Conservation (phyloP, 92 coral and sea anemone species). For the Virgularia gustaviana region DNA sequence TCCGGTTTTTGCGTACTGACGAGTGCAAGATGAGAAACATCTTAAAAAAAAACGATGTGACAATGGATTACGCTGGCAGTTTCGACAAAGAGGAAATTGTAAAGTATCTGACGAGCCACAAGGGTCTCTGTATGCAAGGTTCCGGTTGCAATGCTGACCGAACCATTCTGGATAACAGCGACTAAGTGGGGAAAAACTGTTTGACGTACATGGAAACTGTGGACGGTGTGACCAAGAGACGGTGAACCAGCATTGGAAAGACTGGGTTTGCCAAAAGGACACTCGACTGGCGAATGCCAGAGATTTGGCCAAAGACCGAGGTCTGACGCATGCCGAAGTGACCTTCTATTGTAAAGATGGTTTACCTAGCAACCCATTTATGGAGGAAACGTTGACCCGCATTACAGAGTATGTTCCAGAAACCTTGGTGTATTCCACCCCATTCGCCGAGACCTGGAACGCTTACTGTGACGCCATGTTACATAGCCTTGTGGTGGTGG, state of each 20-base stretch:
- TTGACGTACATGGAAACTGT: constrained; percentile 19
- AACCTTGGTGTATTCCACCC: constrained; percentile 22
- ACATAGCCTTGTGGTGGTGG: constrained; percentile 13
- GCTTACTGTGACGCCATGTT: constrained; percentile 30
- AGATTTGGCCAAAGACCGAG: constrained; percentile 45
- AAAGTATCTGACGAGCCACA: constrained; percentile 21
- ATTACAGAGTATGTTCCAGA: constrained; percentile 1
- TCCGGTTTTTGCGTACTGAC: constrained; percentile 33
- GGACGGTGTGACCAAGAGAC: constrained; percentile 8
- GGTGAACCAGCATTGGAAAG: constrained; percentile 21
- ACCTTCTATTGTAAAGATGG: constrained; percentile 39
- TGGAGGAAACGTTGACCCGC: constrained; percentile 32
- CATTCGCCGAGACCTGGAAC: constrained; percentile 10
- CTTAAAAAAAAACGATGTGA: constrained; percentile 39
- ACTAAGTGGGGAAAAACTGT: constrained; percentile 20
- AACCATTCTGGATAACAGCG: constrained; percentile 40
- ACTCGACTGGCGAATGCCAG: constrained; percentile 41
- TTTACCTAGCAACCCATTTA: constrained; percentile 21
- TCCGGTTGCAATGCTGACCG: constrained; percentile 18
- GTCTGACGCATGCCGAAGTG: constrained; percentile 46
- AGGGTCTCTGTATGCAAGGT: constrained; percentile 33
- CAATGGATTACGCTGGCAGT: constrained; percentile 48
- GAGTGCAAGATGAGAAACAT: constrained; percentile 39
- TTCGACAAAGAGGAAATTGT: constrained; percentile 48
- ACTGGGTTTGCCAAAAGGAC: constrained; percentile 11